phyloP scores from a whole-genome alignment of 2,113 vertebrate genomes.

The Sinosuthora webbiana region DNA sequence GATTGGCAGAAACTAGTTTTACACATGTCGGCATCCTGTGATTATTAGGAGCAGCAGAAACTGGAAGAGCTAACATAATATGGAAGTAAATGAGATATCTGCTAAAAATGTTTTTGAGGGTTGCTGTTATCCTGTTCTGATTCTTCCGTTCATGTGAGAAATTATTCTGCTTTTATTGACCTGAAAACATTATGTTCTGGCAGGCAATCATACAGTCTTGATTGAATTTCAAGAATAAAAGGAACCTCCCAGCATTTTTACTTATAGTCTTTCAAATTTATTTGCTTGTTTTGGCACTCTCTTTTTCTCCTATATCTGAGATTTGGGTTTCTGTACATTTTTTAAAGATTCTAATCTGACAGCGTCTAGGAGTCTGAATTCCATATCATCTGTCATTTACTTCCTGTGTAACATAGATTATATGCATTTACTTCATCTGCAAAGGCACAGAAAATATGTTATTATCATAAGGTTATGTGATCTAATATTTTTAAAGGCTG shows the following conservation, averaged over 20 bases:
- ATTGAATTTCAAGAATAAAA: background rate
- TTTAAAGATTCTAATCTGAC: constrained; percentile 27
- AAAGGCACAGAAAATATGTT: background rate
- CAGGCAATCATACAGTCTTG: background rate
- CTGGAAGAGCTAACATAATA: background rate
- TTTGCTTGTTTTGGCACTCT: constrained; percentile 29
- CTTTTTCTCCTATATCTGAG: background rate
- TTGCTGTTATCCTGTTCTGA: background rate
- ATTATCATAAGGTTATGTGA: background rate
- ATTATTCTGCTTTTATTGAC: background rate
- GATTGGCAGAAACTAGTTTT: constrained; percentile 35
- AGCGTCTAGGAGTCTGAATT: background rate
- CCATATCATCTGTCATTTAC: background rate
- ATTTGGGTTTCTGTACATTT: background rate
- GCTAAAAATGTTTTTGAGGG: background rate
- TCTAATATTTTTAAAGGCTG: background rate
- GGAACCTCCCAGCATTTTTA: background rate
- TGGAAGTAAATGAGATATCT: background rate
- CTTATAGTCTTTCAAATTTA: background rate
- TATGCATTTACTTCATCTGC: background rate
- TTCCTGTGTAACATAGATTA: background rate
- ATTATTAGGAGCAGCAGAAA: constrained; percentile 40
- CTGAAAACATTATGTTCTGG: background rate
- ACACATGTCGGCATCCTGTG: constrained; percentile 30
- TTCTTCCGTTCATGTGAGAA: background rate